Base-by-base conservation (phyloP, 2,888 invertebrate species). In the Rhagonycha lutea region DNA sequence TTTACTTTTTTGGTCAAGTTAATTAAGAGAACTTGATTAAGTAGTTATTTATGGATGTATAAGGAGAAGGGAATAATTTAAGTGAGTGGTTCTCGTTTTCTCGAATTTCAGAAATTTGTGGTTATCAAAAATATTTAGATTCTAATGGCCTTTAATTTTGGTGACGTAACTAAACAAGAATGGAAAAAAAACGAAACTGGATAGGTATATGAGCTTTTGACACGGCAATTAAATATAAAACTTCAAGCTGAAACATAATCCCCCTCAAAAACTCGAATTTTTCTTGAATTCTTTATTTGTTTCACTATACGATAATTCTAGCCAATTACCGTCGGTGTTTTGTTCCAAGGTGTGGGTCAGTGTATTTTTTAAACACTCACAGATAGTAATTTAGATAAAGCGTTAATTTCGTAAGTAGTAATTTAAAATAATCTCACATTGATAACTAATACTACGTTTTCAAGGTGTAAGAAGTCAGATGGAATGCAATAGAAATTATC, bases 1-100 rank as follows among this genome's bases (percentile, higher is more conserved):
- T 73, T 24, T 29, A 61, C 47, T 61, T 65, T 67, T 73, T 73
- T 67, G 70, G 70, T 70, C 28, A 29, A 76, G 76, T 76, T 76
- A 76, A 76, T 76, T 76, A 76, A 76, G 63, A 65, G 62, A 32
- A 70, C 61, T 65, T 65, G 70, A 28, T 62, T 47, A 47, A 47
- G 47, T 47, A 47, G 47, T 47, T 47, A 47, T 47, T 47, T 47
- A 47, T 47, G 47, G 47, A 47, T 47, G n/a, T n/a, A n/a, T 47
- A 47, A 47, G 47, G n/a, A n/a, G 47, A 47, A 47, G 47, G 8
- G 47, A 47, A 47, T 47, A n/a, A 47, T 47, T 47, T 47, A 47
- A 47, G n/a, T 47, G n/a, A n/a, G 47, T n/a, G 47, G 47, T 47
- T 47, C 47, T 47, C n/a, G n/a, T 47, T 7, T 32, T 47, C n/a